A percentile compares a stretch with the other conserved stretches of the same genome.
These are phyloP conservation scores for Apis florea DNA, from an alignment of 1,140 invertebrate species.

Conservation along the genomic window DNA sequence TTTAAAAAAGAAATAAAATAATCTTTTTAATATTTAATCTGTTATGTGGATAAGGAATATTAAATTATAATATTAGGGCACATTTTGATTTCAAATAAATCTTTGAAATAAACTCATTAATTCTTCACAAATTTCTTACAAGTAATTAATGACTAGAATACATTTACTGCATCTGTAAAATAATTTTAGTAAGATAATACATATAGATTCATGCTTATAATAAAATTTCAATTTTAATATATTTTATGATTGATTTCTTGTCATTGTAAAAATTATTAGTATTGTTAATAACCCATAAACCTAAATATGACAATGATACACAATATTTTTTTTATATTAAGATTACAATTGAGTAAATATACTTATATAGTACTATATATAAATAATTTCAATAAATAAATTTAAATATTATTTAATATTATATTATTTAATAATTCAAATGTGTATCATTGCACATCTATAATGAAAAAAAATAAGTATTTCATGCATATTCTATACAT, in stretches of 20 bases:
- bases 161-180: conserved; percentile 53
- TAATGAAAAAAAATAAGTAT: conserved; percentile 46
- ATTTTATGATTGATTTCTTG: conserved; percentile 30
- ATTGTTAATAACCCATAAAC: conserved; percentile 34
- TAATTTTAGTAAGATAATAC: conserved; percentile 44
- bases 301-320: conserved; percentile 55
- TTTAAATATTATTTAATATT: not conserved
- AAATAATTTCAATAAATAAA: conserved; percentile 10
- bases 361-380: conserved; percentile 4
- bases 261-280: conserved; percentile 23
- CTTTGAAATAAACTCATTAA: conserved; percentile 34
- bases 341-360: not conserved
- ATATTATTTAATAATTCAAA: not conserved
- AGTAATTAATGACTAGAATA: conserved; percentile 50
- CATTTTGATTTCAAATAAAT: conserved; percentile 29
- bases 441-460: conserved; percentile 40
- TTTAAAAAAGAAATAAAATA: conserved; percentile 34
- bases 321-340: conserved; percentile 27
- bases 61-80: conserved; percentile 31
- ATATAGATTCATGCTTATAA: conserved; percentile 47
- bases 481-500: conserved; percentile 59
- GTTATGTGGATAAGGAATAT: conserved; percentile 38
- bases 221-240: conserved; percentile 28
- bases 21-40: conserved; percentile 22
- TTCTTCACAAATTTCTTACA: conserved; percentile 42